These are phyloP conservation scores for Sclerurus mexicanus DNA, from an alignment of 2,113 vertebrate species.

Conservation along the genomic window DNA sequence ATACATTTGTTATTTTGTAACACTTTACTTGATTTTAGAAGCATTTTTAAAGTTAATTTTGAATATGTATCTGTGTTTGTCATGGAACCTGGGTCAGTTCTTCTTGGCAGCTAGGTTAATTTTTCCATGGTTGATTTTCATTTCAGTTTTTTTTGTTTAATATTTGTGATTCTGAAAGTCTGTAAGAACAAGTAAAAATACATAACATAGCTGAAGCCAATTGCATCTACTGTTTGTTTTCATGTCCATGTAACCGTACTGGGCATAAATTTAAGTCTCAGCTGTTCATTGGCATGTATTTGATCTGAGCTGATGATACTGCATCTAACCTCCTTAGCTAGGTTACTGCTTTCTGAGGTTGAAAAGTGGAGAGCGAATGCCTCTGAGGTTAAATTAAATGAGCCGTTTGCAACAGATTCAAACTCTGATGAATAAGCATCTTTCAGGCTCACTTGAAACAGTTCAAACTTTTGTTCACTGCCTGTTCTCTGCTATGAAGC, in stretches of 20 bases:
- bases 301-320: constrained; percentile 52
- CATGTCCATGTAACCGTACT: neutral
- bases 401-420: constrained; percentile 35
- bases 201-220: neutral
- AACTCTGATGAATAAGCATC: constrained; percentile 15
- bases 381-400: constrained; percentile 43
- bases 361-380: constrained; percentile 25
- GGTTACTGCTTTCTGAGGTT: constrained; percentile 25
- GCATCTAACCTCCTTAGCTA: constrained; percentile 33
- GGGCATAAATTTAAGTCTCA: constrained; percentile 45
- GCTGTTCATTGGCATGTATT: constrained; percentile 45
- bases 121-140: constrained; percentile 37
- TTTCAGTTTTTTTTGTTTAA: neutral
- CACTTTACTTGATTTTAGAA: constrained; percentile 27
- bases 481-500: neutral
- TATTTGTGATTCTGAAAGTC: constrained; percentile 7
- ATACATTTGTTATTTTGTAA: constrained; percentile 33
- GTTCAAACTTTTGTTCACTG: neutral
- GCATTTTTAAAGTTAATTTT: constrained; percentile 55
- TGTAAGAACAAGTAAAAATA: neutral
- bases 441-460: constrained; percentile 11
- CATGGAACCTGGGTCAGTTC: neutral
- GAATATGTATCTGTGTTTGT: constrained; percentile 31
- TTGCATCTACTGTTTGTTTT: neutral
- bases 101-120: constrained; percentile 8